These are phyloP conservation scores for Tangara arthus DNA, from an alignment of 2,797 vertebrate genomes.

Conservation along the genomic window DNA sequence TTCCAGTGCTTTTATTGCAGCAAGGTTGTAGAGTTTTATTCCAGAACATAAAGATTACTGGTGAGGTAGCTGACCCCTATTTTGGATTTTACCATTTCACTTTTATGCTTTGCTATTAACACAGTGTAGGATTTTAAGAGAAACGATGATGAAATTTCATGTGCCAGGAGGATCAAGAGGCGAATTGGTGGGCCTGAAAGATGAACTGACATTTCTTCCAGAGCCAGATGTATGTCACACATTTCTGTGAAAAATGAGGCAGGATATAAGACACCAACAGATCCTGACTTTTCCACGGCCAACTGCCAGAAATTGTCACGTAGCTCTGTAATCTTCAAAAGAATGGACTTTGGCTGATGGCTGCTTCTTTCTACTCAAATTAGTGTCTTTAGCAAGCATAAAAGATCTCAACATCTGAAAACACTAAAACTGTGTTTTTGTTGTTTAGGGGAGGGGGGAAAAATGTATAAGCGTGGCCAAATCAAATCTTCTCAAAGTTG, in stretches of 20 bases:
- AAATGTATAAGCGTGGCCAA: background rate
- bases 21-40: background rate
- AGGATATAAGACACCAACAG: slow-evolving; percentile 40
- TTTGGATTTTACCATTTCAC: background rate
- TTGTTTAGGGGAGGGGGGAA: background rate
- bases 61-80: background rate
- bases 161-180: background rate
- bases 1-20: background rate
- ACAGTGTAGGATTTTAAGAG: background rate
- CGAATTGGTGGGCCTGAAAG: background rate
- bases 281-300: slow-evolving; percentile 35
- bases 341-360: slow-evolving; percentile 45
- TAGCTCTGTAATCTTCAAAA: slow-evolving; percentile 63
- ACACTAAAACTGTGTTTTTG: slow-evolving; percentile 50
- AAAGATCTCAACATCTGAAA: slow-evolving; percentile 60
- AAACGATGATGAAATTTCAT: background rate
- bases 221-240: slow-evolving; percentile 43
- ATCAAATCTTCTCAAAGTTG: background rate
- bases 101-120: background rate
- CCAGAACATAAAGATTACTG: background rate
- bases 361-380: slow-evolving; percentile 54
- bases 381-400: slow-evolving; percentile 40
- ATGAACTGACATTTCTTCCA: background rate
- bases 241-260: slow-evolving; percentile 31
- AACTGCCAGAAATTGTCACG: slow-evolving; percentile 57